Conservation (phyloP, 1,140 invertebrate species). For the Diploscapter pachys region DNA sequence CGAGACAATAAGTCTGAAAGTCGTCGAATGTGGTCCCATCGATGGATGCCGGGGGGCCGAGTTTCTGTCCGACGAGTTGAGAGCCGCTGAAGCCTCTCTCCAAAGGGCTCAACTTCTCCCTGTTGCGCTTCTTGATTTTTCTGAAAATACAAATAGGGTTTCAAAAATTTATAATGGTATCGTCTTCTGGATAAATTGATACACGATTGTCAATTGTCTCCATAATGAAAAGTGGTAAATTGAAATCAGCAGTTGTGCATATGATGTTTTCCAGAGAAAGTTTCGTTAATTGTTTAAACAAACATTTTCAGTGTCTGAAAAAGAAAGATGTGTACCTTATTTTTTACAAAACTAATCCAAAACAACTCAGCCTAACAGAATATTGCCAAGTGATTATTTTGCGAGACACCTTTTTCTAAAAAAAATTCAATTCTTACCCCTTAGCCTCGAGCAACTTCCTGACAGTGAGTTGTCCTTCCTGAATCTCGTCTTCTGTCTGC, state of each 20-base stretch:
- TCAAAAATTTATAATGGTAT: not conserved
- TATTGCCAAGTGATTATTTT: not conserved
- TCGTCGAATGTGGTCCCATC: constrained; percentile 61
- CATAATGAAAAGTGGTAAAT: not conserved
- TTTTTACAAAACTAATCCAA: too few species aligned
- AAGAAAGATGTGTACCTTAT: too few species aligned
- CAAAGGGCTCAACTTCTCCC: constrained; percentile 55
- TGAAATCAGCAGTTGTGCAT: not conserved
- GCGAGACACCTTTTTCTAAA: not conserved
- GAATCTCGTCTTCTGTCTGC: constrained; percentile 52
- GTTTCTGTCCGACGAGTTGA: constrained; percentile 59
- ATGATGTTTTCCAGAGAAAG: constrained; percentile 9
- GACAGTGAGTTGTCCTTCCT: constrained; percentile 9
- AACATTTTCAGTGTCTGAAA: too few species aligned
- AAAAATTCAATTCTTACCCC: not conserved
- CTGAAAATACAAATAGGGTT: constrained; percentile 14
- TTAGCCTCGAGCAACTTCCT: constrained; percentile 15
- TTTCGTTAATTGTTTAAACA: not conserved
- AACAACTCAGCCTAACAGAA: too few species aligned
- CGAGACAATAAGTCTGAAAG: constrained; percentile 62
- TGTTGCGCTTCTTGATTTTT: constrained; percentile 44
- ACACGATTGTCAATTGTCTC: not conserved
- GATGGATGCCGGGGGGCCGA: constrained; percentile 62
- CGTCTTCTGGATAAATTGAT: not conserved
- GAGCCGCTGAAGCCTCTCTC: constrained; percentile 61